phyloP scores from a whole-genome alignment of 2,113 vertebrate genomes.

The Ochotona princeps region DNA sequence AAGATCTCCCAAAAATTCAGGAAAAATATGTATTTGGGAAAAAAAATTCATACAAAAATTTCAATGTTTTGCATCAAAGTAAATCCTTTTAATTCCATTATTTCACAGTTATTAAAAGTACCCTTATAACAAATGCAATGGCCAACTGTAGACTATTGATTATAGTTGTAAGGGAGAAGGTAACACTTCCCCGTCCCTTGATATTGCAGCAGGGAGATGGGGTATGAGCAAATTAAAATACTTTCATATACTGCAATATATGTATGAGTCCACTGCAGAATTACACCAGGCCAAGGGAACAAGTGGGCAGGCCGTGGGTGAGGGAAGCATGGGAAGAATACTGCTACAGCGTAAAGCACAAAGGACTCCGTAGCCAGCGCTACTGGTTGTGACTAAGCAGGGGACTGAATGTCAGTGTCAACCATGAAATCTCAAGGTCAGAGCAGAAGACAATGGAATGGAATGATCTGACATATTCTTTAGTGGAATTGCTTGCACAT shows the following conservation, averaged over 20 bases:
- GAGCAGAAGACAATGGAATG: not conserved
- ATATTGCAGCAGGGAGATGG: not conserved
- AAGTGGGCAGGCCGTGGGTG: fast-evolving
- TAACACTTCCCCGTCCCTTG: not conserved
- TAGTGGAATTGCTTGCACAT: not conserved
- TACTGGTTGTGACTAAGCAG: too few species aligned
- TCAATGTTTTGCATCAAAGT: too few species aligned
- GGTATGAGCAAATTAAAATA: not conserved
- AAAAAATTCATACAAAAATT: too few species aligned
- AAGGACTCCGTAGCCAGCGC: not conserved
- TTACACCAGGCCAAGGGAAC: not conserved
- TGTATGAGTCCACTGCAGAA: not conserved
- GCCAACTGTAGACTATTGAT: not conserved
- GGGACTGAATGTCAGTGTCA: too few species aligned
- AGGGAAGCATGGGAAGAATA: fast-evolving
- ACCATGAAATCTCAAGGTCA: not conserved
- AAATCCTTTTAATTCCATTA: too few species aligned
- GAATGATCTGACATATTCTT: not conserved
- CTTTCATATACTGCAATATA: not conserved
- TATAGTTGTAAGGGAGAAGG: not conserved
- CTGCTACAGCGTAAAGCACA: not conserved
- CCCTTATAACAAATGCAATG: too few species aligned
- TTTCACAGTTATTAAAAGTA: too few species aligned
- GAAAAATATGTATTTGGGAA: too few species aligned
- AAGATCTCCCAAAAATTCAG: too few species aligned